A percentile compares a stretch with the other conserved stretches of the same genome.
These are phyloP conservation scores for Hemitrygon akajei DNA, from an alignment of 2,797 vertebrate genomes.

Conservation along the genomic window DNA sequence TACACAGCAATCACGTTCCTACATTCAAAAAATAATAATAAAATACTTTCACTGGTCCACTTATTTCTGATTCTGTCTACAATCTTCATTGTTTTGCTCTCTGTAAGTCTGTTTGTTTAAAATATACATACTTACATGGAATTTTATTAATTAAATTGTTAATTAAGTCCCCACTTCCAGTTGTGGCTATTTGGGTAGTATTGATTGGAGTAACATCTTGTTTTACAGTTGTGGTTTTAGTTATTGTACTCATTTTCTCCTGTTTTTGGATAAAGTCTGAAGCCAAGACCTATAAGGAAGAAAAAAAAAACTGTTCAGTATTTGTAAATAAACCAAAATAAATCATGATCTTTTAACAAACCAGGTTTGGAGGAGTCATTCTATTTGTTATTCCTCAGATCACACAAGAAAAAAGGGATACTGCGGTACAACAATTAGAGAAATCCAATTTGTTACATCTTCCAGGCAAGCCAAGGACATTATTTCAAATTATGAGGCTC, in stretches of 20 bases:
- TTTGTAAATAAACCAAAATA: neutral
- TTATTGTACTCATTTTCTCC: neutral
- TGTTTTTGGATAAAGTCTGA: neutral
- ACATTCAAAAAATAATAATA: neutral
- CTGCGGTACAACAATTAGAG: neutral
- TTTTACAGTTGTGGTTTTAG: neutral
- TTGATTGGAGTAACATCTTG: neutral
- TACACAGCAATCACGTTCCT: neutral
- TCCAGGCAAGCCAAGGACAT: neutral
- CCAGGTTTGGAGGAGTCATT: neutral
- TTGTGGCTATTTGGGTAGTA: neutral
- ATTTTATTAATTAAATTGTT: constrained; percentile 56
- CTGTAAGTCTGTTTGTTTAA: neutral
- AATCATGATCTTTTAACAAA: neutral
- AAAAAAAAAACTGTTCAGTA: neutral
- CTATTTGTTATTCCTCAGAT: neutral
- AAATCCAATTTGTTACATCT: neutral
- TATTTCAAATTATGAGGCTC: neutral
- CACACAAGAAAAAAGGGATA: neutral
- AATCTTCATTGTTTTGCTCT: neutral
- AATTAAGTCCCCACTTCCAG: constrained; percentile 45
- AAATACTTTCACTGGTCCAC: neutral
- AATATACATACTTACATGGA: constrained; percentile 64
- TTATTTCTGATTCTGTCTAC: neutral
- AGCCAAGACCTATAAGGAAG: neutral